Evolutionary conservation across 1,140 invertebrate species (phyloP).

Genomic region (silkworm (Bombyx mori)): ASM3026992v2 NC_085129.1:9267001-9267500

Average conservation of each 20-base stretch:
- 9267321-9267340: constrained; percentile 8
- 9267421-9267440: constrained; percentile 17
- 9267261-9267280: not conserved
- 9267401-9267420: constrained; percentile 19
- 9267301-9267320: not conserved
- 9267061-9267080: too few relatives aligned
- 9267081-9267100: too few relatives aligned
- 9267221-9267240: not conserved
- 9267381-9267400: constrained; percentile 22
- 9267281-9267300: not conserved
- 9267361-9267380: constrained; percentile 3
- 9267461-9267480: not conserved
- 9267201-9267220: too few relatives aligned
- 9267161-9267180: too few relatives aligned
- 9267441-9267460: constrained; percentile 17
- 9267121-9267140: too few relatives aligned
- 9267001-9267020: too few relatives aligned
- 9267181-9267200: too few relatives aligned
- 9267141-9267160: too few relatives aligned
- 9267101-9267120: too few relatives aligned
- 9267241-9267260: not conserved
- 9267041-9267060: too few relatives aligned
- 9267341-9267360: not conserved
- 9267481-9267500: too few relatives aligned
- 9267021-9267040: too few relatives aligned